Evolutionary conservation across 2,888 invertebrate species (phyloP), one percentile per base, ranked within the genome.

Genomic region (Bembecia ichneumoniformis): DNA sequence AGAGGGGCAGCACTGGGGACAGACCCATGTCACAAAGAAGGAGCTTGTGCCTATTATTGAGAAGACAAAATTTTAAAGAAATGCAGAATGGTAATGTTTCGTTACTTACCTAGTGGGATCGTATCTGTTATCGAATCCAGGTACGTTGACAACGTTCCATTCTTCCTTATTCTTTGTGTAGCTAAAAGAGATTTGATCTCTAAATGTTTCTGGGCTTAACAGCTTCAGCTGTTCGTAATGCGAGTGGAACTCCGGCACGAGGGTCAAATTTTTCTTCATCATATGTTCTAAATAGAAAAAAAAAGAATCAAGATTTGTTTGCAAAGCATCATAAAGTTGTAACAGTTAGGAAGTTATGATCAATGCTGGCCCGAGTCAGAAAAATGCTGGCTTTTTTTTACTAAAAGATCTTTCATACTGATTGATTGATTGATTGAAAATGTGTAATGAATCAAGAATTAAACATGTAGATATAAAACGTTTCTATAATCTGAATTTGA

Each of bases 181-280:
- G 71, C 96, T 94, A 74, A 96, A 96, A 54, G 96, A 95, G 63
- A 96, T 92, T 91, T 94, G 97, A 68, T 96, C 93, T 55, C 91
- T 90, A 66, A 97, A 92, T 15, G 92, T 91, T 62, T 95, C 94
- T 55, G 91, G 88, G 49, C 92, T 90, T 57, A 97, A 89, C 63
- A 95, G 92, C 76, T 94, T 94, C 93, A 98, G 94, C 51, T 95
- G 95, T 72, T 98, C 98, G 64, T 97, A 88, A 76, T 98, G 98
- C 0, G 98, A 98, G 78, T 98, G 98, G 77, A 98, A 97, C 74
- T 93, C 93, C 57, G 95, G 93, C 52, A 97, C 91, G 48, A 94
- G 91, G 2, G 97, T 97, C 62, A 98, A 84, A 47, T 94, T 93
- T 62, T 93, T 94, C 72, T 93, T 92, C 71, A 97, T 86, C 56